Conservation (phyloP, 2,113 vertebrate genomes). For the Nanorana parkeri region DNA sequence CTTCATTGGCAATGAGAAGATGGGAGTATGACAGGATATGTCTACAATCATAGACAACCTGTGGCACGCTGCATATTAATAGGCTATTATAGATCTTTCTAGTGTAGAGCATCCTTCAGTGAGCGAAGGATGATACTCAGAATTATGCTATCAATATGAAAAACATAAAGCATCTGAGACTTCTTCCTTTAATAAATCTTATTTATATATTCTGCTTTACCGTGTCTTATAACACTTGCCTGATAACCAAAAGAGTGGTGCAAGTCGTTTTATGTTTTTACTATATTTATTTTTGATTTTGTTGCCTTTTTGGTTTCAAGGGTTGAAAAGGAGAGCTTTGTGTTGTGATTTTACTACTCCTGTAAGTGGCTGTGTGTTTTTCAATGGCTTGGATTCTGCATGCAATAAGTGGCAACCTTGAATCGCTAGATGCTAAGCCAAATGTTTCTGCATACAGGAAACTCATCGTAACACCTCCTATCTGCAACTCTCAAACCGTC, state of each 20-base stretch:
- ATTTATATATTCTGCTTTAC: not conserved
- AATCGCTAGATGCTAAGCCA: slow-evolving; percentile 6
- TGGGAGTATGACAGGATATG: not conserved
- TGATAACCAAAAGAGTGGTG: not conserved
- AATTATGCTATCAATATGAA: not conserved
- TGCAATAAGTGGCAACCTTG: slow-evolving; percentile 32
- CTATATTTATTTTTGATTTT: not conserved
- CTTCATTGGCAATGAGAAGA: not conserved
- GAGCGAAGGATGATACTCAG: not conserved
- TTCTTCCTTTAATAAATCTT: not conserved
- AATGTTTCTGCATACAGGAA: not conserved
- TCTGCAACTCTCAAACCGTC: not conserved
- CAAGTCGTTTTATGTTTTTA: not conserved
- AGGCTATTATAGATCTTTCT: not conserved
- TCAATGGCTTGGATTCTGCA: slow-evolving; percentile 40
- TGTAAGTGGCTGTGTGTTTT: slow-evolving; percentile 19
- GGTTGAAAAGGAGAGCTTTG: slow-evolving; percentile 3
- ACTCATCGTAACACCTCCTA: not conserved
- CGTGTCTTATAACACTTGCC: not conserved
- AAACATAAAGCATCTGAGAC: not conserved
- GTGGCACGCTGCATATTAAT: not conserved
- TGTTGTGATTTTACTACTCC: slow-evolving; percentile 16
- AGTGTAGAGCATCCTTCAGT: not conserved
- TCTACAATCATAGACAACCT: not conserved
- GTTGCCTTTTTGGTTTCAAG: not conserved